phyloP scores from a whole-genome alignment of 2,888 invertebrate species.

The Ornithoptera alexandrae region DNA sequence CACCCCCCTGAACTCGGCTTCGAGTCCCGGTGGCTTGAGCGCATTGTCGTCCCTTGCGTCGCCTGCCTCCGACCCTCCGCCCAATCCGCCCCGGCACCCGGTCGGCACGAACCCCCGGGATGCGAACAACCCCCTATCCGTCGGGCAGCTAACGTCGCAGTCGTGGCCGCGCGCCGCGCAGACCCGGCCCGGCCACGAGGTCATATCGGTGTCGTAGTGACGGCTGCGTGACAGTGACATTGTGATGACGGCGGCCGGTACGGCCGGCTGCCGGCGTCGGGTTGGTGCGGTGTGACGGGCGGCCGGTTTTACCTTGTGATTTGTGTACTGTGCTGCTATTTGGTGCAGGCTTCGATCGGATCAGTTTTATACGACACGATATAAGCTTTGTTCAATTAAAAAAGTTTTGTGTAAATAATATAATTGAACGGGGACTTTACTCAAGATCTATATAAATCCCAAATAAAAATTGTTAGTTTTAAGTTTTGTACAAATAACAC shows the following conservation, averaged over 20 bases:
- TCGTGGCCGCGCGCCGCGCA: constrained; percentile 69
- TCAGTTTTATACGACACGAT: neutral
- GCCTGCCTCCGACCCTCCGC: constrained; percentile 85
- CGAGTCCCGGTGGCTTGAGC: constrained; percentile 74
- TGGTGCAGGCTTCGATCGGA: neutral
- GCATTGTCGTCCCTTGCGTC: constrained; percentile 83
- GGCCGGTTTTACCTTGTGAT: neutral
- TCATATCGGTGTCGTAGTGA: constrained; percentile 76
- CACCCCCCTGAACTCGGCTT: constrained; percentile 73
- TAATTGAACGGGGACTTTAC: neutral
- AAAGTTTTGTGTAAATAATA: neutral
- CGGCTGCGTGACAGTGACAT: constrained; percentile 41
- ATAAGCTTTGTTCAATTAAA: neutral
- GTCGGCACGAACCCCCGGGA: constrained; percentile 95
- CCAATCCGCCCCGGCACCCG: constrained; percentile 83
- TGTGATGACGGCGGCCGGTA: constrained; percentile 10
- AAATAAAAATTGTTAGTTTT: constrained; percentile 10
- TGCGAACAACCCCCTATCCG: constrained; percentile 94
- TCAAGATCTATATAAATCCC: neutral
- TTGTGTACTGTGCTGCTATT: constrained; percentile 3
- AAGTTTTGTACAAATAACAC: constrained; percentile 1
- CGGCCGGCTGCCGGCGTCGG: constrained; percentile 14
- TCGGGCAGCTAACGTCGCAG: constrained; percentile 92
- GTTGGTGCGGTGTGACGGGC: constrained; percentile 14
- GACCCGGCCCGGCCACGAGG: constrained; percentile 64